Evolutionary conservation across 1,140 invertebrate species (phyloP), one percentile per base, ranked within the genome.

Genomic region (Oryctes rhinoceros): DNA sequence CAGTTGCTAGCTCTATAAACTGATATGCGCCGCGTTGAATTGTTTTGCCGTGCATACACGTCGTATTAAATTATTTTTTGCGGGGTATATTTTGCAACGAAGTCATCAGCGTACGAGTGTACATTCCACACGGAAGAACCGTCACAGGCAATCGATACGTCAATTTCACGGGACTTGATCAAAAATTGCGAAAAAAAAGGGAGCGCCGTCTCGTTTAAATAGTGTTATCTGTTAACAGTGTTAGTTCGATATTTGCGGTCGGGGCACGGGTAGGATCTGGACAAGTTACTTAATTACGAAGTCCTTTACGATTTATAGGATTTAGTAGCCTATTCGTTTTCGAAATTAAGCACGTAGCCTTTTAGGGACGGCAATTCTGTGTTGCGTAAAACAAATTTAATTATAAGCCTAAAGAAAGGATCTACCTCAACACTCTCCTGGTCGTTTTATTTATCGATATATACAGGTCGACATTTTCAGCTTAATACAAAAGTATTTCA

Each of bases 231-330:
- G 49, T 53, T 53, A 53, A 53, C 49, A n/a, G 49, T 11, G 49
- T 53, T 53, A 53, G 49, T 53, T 53, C 10, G 49, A 53, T 53
- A 53, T 53, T 53, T 11, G 49, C 49, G 49, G 49, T 53, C 49
- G 13, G 49, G 15, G 49, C 10, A 13, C 15, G 10, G 49, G 49
- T n/a, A n/a, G 49, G 10, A 53, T 53, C 49, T 11, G 49, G 49
- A 53, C 49, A 53, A 53, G 49, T 53, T 53, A 53, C 49, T 53
- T 53, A 53, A 53, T 53, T 59, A 59, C 53, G 4, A 59, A 59
- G 53, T 59, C 53, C 53, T 59, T 10, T 59, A 18, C 53, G 53
- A 59, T 59, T 59, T 59, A 59, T 59, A 15, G 10, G 53, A 59
- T 59, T 59, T n/a, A 4, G 13, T 59, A 59, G 15, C 53, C 18